These are phyloP conservation scores for Pachycephala philippinensis DNA, from an alignment of 2,113 vertebrate genomes.

Conservation along the genomic window DNA sequence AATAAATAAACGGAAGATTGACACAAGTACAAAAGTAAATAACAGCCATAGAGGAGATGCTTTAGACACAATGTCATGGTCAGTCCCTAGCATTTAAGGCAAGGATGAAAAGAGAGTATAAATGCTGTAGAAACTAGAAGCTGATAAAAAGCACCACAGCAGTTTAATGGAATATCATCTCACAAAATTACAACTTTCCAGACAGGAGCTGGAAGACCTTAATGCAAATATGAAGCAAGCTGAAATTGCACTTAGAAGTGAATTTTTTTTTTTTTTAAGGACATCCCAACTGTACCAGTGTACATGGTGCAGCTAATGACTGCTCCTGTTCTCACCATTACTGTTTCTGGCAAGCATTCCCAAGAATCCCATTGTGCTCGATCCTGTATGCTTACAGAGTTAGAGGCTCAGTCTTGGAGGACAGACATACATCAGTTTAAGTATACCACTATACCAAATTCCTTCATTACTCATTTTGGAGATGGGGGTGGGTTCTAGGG, in stretches of 20 bases:
- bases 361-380: neutral
- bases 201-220: slow-evolving; percentile 1
- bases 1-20: slow-evolving; percentile 55
- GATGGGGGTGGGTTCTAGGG: neutral
- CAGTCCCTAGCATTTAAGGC: slow-evolving; percentile 37
- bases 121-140: slow-evolving; percentile 36
- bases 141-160: slow-evolving; percentile 26
- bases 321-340: neutral
- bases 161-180: slow-evolving; percentile 43
- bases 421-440: neutral
- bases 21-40: neutral
- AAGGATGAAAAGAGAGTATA: slow-evolving; percentile 29
- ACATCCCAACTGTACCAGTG: neutral
- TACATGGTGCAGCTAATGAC: neutral
- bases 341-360: neutral
- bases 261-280: neutral
- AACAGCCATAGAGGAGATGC: neutral
- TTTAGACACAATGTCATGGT: neutral
- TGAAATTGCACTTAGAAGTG: slow-evolving; percentile 11
- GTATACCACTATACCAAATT: neutral
- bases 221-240: slow-evolving; percentile 29
- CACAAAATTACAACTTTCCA: slow-evolving; percentile 4
- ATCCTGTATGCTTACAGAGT: neutral
- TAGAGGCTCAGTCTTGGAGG: neutral
- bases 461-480: neutral